Percentiles rank a stretch among this genome's conserved stretches.
Conservation (phyloP, 2,113 vertebrate genomes). For the Epinephelus moara region DNA sequence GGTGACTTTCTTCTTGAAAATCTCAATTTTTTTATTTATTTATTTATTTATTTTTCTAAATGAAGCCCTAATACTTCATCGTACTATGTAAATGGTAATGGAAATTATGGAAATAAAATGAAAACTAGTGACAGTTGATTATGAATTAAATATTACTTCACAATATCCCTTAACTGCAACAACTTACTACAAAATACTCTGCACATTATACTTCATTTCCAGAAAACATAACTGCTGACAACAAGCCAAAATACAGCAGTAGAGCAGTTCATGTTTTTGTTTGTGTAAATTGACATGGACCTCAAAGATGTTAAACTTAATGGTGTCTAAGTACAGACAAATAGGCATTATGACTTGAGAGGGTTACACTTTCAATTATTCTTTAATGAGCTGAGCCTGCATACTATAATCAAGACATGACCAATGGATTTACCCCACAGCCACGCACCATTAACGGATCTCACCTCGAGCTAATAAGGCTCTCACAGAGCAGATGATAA, state of each 20-base stretch:
- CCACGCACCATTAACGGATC: conserved; percentile 61
- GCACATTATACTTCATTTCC: neutral
- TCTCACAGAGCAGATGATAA: conserved; percentile 54
- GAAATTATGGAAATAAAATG: neutral
- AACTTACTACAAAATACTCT: neutral
- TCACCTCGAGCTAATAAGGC: conserved; percentile 63
- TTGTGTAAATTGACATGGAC: neutral
- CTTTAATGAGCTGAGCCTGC: conserved; percentile 60
- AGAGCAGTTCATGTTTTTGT: neutral
- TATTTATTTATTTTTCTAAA: too few species aligned
- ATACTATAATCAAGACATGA: conserved; percentile 50
- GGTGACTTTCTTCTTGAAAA: too few species aligned
- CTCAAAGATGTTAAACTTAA: conserved; percentile 23
- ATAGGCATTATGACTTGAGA: conserved; percentile 31
- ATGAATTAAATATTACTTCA: neutral
- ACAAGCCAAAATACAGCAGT: neutral
- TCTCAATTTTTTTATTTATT: too few species aligned
- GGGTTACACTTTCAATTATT: conserved; percentile 48
- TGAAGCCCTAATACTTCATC: too few species aligned
- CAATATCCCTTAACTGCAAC: neutral
- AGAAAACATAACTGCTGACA: neutral
- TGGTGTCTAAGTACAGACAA: conserved; percentile 12
- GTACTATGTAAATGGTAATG: too few species aligned
- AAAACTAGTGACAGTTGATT: neutral
- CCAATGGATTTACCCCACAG: conserved; percentile 65